phyloP scores from a whole-genome alignment of 2,797 vertebrate genomes.

The Pteronotus mesoamericanus region DNA sequence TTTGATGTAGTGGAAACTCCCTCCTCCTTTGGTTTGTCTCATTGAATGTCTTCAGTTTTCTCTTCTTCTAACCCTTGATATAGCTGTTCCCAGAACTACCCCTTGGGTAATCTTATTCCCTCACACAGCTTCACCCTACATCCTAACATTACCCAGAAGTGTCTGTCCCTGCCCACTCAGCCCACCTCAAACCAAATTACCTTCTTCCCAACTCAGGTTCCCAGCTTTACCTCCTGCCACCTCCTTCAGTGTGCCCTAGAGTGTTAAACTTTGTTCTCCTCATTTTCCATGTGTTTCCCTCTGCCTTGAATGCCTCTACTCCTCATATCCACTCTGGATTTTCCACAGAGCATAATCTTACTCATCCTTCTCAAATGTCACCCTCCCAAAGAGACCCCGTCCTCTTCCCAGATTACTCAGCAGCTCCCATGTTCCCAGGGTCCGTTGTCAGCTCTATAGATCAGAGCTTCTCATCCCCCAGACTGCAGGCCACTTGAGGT shows the following conservation, averaged over 20 bases:
- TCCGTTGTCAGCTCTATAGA: background rate
- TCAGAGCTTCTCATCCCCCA: background rate
- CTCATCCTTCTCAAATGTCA: background rate
- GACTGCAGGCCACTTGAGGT: background rate
- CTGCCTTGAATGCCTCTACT: background rate
- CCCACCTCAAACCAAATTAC: background rate
- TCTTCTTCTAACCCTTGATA: background rate
- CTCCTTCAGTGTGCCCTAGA: background rate
- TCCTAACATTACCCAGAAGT: background rate
- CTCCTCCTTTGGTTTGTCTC: background rate
- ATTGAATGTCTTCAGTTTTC: background rate
- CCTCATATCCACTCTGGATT: background rate
- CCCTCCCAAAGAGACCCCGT: background rate
- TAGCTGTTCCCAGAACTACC: background rate
- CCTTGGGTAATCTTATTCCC: no score
- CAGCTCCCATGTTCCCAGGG: background rate
- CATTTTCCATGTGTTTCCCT: background rate
- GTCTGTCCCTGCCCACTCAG: background rate
- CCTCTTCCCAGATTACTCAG: background rate
- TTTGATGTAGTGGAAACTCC: background rate
- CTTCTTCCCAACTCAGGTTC: background rate
- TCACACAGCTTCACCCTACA: background rate
- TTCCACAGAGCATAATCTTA: background rate
- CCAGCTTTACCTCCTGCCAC: background rate
- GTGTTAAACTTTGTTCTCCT: background rate